These are phyloP conservation scores for Pristis pectinata DNA, from an alignment of 2,797 vertebrate species.

Conservation along the genomic window DNA sequence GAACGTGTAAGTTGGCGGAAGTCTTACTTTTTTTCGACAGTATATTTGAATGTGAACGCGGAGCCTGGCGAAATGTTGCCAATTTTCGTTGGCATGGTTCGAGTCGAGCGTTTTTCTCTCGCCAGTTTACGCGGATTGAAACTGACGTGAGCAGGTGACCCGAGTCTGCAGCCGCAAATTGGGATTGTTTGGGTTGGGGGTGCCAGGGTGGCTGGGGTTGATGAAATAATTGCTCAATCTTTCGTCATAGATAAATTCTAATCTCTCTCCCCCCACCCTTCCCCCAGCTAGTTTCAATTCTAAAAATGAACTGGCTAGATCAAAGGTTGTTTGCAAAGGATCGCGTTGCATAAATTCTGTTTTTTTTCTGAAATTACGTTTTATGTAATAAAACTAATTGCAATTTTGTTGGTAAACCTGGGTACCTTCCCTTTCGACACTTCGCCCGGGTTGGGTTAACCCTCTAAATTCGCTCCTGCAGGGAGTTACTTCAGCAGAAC, in stretches of 20 bases:
- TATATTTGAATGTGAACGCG: neutral
- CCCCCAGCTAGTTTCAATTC: neutral
- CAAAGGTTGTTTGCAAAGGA: neutral
- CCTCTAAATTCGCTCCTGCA: neutral
- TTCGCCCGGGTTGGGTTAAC: neutral
- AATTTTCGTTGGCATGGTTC: neutral
- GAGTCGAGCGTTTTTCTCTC: neutral
- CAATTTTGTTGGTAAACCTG: neutral
- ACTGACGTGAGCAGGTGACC: conserved; percentile 21
- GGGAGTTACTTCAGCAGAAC: neutral
- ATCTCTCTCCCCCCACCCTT: neutral
- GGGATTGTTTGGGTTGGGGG: neutral
- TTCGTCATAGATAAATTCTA: neutral
- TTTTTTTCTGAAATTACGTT: neutral
- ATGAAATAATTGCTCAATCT: neutral
- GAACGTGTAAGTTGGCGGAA: neutral
- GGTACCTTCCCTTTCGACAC: neutral
- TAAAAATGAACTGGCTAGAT: neutral
- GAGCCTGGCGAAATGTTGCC: neutral
- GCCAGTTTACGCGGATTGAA: neutral
- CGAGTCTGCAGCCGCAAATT: neutral
- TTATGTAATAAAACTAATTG: neutral
- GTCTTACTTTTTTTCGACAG: no score
- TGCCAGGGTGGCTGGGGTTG: neutral
- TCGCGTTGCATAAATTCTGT: neutral